Evolutionary conservation across 2,888 invertebrate species (phyloP).

Genomic region (Biston stratarius): DNA sequence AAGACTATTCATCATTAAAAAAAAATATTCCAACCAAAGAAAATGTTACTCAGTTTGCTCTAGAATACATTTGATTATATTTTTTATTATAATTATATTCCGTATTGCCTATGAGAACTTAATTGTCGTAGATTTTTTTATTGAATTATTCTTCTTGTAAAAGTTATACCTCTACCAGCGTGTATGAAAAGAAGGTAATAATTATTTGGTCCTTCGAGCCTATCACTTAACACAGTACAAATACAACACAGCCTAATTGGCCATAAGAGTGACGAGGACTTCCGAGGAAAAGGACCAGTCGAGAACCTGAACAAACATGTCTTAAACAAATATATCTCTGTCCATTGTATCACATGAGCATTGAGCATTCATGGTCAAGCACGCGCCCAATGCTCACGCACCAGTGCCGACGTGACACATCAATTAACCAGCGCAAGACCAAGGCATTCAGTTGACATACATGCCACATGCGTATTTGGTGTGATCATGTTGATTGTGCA

Average conservation of each 20-base stretch:
- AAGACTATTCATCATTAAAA: too few species aligned
- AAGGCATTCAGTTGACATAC: conserved; percentile 33
- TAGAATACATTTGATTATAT: too few species aligned
- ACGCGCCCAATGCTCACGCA: conserved; percentile 35
- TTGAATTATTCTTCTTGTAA: too few species aligned
- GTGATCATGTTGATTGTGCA: conserved; percentile 36
- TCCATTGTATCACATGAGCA: conserved; percentile 24
- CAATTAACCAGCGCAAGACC: conserved; percentile 44
- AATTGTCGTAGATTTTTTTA: too few species aligned
- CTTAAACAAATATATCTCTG: conserved; percentile 8
- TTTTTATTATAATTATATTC: too few species aligned
- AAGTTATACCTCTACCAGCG: background rate
- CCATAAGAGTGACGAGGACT: conserved; percentile 12
- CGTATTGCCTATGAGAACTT: too few species aligned
- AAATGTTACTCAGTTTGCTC: too few species aligned
- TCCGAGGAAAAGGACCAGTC: conserved; percentile 13
- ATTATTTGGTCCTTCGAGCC: conserved; percentile 10
- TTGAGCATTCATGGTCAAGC: conserved; percentile 42
- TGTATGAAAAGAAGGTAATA: background rate
- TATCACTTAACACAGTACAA: background rate
- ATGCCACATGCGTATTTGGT: conserved; percentile 42
- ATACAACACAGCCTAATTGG: background rate
- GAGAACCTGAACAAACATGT: conserved; percentile 9
- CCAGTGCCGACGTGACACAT: conserved; percentile 44
- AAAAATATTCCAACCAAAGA: too few species aligned